These are phyloP conservation scores for Tipula lateralis DNA, from an alignment of 2,888 invertebrate species.

Conservation along the genomic window DNA sequence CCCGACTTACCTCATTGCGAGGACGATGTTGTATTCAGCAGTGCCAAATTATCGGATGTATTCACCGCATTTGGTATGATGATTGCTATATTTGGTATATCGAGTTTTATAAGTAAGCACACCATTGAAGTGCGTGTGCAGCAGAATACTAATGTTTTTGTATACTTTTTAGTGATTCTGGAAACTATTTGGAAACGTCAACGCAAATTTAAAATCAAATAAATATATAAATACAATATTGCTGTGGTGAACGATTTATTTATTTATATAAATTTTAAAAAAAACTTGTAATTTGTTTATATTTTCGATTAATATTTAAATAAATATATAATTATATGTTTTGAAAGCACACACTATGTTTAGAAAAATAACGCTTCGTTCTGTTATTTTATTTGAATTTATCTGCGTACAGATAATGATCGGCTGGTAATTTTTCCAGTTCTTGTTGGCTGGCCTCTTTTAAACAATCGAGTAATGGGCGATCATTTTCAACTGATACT, in stretches of 20 bases:
- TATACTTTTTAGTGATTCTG: not conserved
- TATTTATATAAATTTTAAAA: not conserved
- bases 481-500: slow-evolving; percentile 54
- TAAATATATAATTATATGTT: not conserved
- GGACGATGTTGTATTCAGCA: not conserved
- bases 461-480: slow-evolving; percentile 56
- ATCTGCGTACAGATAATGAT: slow-evolving; percentile 52
- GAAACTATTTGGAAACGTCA: not conserved
- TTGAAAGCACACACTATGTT: not conserved
- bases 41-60: not conserved
- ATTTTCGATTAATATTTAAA: not conserved
- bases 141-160: not conserved
- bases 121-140: not conserved
- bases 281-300: not conserved
- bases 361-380: slow-evolving; percentile 24
- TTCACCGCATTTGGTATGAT: not conserved
- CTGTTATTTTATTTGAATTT: slow-evolving; percentile 36
- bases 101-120: not conserved
- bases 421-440: slow-evolving; percentile 47
- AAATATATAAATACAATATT: not conserved
- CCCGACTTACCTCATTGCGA: not conserved
- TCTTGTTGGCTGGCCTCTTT: slow-evolving; percentile 49
- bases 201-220: not conserved
- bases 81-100: not conserved
- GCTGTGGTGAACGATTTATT: not conserved